phyloP scores from a whole-genome alignment of 1,140 invertebrate genomes.

The Dendroctonus valens region DNA sequence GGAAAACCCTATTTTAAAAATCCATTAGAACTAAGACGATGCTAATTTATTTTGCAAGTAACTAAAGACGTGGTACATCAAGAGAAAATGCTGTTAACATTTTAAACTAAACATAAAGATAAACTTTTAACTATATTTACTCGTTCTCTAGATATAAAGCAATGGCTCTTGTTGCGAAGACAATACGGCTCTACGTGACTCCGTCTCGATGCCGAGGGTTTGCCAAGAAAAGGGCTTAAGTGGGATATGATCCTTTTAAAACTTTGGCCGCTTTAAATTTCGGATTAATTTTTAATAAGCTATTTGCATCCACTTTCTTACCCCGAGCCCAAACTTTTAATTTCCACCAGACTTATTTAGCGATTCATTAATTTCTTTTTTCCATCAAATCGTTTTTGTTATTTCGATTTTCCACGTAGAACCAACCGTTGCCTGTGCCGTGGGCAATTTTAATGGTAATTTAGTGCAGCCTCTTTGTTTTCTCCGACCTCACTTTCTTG shows the following conservation, averaged over 20 bases:
- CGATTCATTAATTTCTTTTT: too few species aligned
- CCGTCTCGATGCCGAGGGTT: conserved; percentile 16
- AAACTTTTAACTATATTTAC: neutral
- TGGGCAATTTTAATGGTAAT: too few species aligned
- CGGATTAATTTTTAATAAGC: conserved; percentile 17
- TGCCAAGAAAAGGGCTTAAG: conserved; percentile 12
- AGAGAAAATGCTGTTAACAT: neutral
- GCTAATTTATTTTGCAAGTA: neutral
- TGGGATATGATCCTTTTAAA: conserved; percentile 14
- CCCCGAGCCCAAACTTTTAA: neutral
- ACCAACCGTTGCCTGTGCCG: too few species aligned
- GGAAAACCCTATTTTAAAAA: neutral
- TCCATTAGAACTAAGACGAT: neutral
- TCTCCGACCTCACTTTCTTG: conserved; percentile 11
- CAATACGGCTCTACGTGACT: conserved; percentile 19
- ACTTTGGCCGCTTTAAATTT: conserved; percentile 11
- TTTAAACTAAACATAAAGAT: conserved; percentile 6
- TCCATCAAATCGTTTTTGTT: too few species aligned
- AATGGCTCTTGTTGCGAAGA: conserved; percentile 7
- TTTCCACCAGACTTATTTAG: neutral
- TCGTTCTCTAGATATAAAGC: too few species aligned
- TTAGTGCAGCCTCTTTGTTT: too few species aligned
- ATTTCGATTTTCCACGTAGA: too few species aligned
- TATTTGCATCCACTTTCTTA: conserved; percentile 5
- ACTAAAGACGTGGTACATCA: neutral